Conservation (phyloP, 2,797 vertebrate species). For the Smutsia gigantea region DNA sequence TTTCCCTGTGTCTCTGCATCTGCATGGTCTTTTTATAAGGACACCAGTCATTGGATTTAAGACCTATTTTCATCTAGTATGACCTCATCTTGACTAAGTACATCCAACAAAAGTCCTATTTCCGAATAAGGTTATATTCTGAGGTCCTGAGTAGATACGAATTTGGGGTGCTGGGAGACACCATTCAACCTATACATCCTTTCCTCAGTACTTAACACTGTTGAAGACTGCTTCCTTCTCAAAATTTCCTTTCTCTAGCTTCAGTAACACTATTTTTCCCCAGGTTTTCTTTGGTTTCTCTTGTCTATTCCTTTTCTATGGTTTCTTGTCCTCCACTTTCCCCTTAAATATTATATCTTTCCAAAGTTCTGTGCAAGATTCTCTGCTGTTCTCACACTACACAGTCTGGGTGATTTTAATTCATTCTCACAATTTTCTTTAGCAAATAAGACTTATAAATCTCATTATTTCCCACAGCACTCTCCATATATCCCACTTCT, state of each 20-base stretch:
- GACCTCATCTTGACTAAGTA: background rate
- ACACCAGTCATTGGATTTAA: background rate
- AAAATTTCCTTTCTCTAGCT: background rate
- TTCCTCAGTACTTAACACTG: background rate
- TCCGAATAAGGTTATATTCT: background rate
- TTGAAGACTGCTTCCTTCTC: background rate
- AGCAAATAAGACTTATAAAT: slow-evolving; percentile 16
- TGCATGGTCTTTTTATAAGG: slow-evolving; percentile 4
- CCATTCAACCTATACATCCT: background rate
- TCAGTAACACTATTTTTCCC: background rate
- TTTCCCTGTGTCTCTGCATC: background rate
- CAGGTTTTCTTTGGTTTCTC: background rate
- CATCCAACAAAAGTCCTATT: background rate
- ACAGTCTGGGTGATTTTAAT: slow-evolving; percentile 16
- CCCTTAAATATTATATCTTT: background rate
- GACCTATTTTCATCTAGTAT: background rate
- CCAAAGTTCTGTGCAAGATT: background rate
- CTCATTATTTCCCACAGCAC: background rate
- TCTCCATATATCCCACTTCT: background rate
- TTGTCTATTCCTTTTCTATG: background rate
- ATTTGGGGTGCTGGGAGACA: background rate
- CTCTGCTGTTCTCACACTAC: background rate
- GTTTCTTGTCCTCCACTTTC: background rate
- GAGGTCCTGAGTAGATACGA: background rate
- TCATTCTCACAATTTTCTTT: background rate